Base-by-base conservation (phyloP, 1,140 invertebrate genomes). In the Chrysomallon squamiferum region DNA sequence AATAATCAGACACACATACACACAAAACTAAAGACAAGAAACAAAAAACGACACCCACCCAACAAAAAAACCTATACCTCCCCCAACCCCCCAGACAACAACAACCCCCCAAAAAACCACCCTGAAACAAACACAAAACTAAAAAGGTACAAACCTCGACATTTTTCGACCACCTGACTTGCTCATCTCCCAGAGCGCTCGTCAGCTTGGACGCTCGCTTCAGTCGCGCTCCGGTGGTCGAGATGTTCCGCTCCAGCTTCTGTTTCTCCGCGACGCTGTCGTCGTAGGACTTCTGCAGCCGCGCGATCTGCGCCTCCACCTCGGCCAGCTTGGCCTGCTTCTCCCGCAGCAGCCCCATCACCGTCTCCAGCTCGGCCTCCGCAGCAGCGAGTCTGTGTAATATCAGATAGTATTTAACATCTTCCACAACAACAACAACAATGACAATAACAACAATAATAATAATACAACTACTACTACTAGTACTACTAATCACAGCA, bases 131-230 rank as follows among this genome's bases (percentile, higher is more conserved):
- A 6, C 30, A 57, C 20, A 35, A 61, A 52, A 33, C 6, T 25
- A 2, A 2, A 22, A 38, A 30, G 59, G 13, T 54, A 22, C 33
- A 68, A 83, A 92, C 92, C 84, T 90, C 87, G 6, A 93, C 91
- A 45, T 88, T 89, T 61, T 91, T 88, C 65, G 91, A 89, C 94
- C 94, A 96, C 49, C 93, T 88, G 5, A 77, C 54, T 83, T 94
- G 91, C 81, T 95, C 94, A 77, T 95, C 93, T 0, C 91, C 90
- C 1, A 96, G 85, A 20, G 94, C 94, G 6, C 92, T 90, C 2
- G 93, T 95, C 0, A 96, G 85, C 71, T 92, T 89, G 0, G 92
- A 92, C 0, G 94, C 93, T 62, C 94, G 88, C 58, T 90, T 90
- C 2, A 96, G 84, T 63, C 94, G 86, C 0, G 90, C 89, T 33